Conservation (phyloP, 2,797 vertebrate species). For the Streptopelia turtur region DNA sequence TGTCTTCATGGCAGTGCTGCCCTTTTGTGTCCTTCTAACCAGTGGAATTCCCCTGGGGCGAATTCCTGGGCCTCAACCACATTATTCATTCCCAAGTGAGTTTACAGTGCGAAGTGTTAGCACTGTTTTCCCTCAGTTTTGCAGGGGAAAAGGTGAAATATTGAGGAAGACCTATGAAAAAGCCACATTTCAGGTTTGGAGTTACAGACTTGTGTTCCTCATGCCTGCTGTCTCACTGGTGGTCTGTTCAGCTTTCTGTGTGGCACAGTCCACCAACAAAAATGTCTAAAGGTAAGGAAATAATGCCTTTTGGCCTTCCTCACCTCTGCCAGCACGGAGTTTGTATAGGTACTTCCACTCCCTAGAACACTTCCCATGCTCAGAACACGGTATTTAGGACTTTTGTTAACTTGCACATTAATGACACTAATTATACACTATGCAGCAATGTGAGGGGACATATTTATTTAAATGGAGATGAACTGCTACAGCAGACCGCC, state of each 20-base stretch:
- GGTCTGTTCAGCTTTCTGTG: background rate
- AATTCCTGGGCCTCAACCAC: conserved; percentile 51
- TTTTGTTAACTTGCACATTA: background rate
- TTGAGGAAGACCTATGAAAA: background rate
- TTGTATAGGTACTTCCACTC: background rate
- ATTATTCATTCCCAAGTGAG: conserved; percentile 47
- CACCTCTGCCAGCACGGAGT: background rate
- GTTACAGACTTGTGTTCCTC: background rate
- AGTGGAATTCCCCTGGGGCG: background rate
- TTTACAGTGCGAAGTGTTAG: conserved; percentile 24
- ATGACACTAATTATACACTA: background rate
- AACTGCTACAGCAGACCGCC: background rate
- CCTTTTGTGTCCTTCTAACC: background rate
- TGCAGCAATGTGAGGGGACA: background rate
- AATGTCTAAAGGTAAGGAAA: background rate
- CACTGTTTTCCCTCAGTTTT: conserved; percentile 13
- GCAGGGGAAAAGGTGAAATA: background rate
- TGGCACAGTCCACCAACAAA: background rate
- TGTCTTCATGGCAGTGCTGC: conserved; percentile 1
- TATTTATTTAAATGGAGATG: background rate
- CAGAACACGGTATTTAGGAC: background rate
- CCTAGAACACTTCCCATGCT: background rate
- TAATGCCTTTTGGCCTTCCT: background rate
- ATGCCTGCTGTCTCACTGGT: background rate
- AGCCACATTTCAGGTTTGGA: background rate